Evolutionary conservation across 2,797 vertebrate species (phyloP), one percentile per base, ranked within the genome.

Genomic region (Callimico goeldii): DNA sequence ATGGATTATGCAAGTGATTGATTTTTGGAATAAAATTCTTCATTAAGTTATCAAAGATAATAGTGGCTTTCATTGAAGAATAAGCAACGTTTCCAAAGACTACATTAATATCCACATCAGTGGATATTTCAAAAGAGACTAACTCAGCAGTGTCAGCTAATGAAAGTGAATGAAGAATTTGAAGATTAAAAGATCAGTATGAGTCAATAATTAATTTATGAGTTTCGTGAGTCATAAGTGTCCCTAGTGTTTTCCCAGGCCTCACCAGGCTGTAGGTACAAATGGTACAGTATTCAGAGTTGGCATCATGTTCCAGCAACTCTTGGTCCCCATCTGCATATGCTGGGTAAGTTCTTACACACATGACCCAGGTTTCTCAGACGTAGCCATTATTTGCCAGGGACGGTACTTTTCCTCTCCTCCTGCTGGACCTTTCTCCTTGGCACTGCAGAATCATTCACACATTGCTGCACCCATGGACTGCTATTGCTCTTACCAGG

Each of bases 21-120:
- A 30, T 97, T 95, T 97, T 90, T 73, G 70, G 86, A 97, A 97
- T 84, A 95, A 95, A 98, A 98, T 95, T 84, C 43, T 58, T 72
- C 26, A 26, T 95, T 94, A 84, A 79, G 75, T 61, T 97, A 97
- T 90, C 19, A 91, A 11, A 97, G 91, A 97, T 24, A 95, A 73
- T 52, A 64, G 88, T 94, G 83, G 92, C 85, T 92, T 97, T 41
- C 81, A 94, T 3, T 93, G 97, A 85, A 70, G 86, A 96, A 95
- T 86, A 97, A 97, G 90, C 43, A 96, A 79, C 93, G 55, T 92
- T 96, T 55, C 52, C 55, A 57, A 20, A 72, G 84, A 92, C 96
- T 95, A 91, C 87, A 97, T 98, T 76, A 97, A 97, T 91, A 95
- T 39, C 52, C 48, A 20, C 48, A 58, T 96, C 92, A 93, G 79